Base-by-base conservation (phyloP, 2,888 invertebrate species). In the Calameuta idolon region DNA sequence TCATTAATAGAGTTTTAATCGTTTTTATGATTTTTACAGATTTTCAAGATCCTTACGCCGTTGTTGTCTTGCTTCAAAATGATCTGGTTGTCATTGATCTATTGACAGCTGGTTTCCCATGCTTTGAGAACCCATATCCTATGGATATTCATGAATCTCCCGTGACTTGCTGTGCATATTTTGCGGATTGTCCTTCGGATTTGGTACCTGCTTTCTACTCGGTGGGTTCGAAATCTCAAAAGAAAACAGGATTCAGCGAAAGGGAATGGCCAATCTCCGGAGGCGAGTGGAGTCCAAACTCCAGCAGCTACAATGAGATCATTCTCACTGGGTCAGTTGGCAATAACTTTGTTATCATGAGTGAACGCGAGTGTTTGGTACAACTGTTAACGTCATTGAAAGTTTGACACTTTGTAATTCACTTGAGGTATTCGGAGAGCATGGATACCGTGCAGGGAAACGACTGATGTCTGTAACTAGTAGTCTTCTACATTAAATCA, bases 91-190 rank as follows among this genome's bases (percentile, higher is more conserved):
- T 99, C 89, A 97, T 99, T 92, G 99, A 99, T 93, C 95, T 99
- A 90, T 96, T 96, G 91, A 96, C 97, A 75, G 95, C 96, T 80
- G 99, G 99, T 91, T 99, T 98, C 93, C 99, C 99, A 34, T 98
- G 98, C 93, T 98, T 99, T 93, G 99, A 99, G 93, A 99, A 99
- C 93, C 99, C 99, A 73, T 99, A 99, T 93, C 98, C 99, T 82
- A 99, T 99, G 98, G 99, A 99, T 93, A 94, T 99, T 86, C 99
- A 99, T 93, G 99, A 99, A 93, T 98, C 98, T 76, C 97, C 99
- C 34, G 99, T 99, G 89, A 99, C 99, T 79, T 97, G 97, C 93
- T 98, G 98, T 92, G 95, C 96, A 80, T 99, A 99, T 94, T 95
- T 98, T 92, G 98, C 98, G 78, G 99, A 99, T 93, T 99, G 99